Base-by-base conservation (phyloP, 2,888 invertebrate genomes). In the Choristoneura rosaceana region DNA sequence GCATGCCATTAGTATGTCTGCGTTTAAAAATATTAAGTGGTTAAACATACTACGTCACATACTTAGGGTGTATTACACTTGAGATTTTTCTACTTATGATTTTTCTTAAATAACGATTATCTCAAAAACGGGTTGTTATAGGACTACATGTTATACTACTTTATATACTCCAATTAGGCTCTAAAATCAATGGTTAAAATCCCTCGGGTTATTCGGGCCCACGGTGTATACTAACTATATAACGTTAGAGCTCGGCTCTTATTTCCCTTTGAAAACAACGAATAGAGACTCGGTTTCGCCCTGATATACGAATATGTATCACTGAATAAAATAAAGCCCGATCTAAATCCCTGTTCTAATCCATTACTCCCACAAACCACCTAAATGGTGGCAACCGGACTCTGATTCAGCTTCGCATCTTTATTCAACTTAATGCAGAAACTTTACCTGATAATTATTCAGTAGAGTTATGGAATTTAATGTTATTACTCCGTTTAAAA, bases 381-480 rank as follows among this genome's bases (percentile, higher is more conserved):
- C 17, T 55, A 55, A 43, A 25, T 55, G 55, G 25, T 25, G 12
- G 12, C 55, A 3, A 25, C 25, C 12, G 25, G 25, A 12, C 55
- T 25, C 55, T 25, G 25, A 55, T 25, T 12, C 55, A 17, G 55
- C 25, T 55, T 25, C 25, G 17, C 55, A 55, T 55, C 55, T 55
- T 55, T 55, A 55, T 12, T 55, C 25, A 55, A 55, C 25, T 25
- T 55, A 55, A 12, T 55, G 12, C 55, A 33, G 55, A 55, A 55
- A 55, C 55, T 55, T 25, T 25, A 4, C 4, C 25, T 25, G 25
- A 55, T 55, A 17, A 25, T 52, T 52, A 52, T 55, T 55, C 55
- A 55, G 25, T 55, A 12, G 55, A 25, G 12, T 25, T 55, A 25
- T 55, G 25, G 55, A 55, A 55, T 4, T 55, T 10, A 25, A 25